Percentiles rank a stretch among this genome's conserved stretches.
These are phyloP conservation scores for Notolabrus celidotus DNA, from an alignment of 2,797 vertebrate genomes.

Conservation along the genomic window DNA sequence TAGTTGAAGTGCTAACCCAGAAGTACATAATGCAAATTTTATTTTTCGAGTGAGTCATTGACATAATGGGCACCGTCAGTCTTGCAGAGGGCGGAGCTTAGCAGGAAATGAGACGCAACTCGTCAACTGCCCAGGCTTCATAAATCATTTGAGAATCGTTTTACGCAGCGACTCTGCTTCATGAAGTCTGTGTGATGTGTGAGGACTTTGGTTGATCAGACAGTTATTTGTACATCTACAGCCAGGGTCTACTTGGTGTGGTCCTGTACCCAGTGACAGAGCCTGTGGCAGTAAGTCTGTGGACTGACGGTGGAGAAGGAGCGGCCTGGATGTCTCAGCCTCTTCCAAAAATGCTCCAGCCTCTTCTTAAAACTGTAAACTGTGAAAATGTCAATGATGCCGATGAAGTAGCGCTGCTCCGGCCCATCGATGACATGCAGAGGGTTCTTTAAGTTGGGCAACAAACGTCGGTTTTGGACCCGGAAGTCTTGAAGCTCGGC, in stretches of 20 bases:
- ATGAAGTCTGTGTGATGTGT: neutral
- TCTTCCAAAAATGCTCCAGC: conserved; percentile 90
- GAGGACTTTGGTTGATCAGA: neutral
- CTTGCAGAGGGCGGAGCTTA: neutral
- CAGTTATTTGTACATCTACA: neutral
- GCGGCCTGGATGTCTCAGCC: conserved; percentile 83
- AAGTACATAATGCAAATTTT: neutral
- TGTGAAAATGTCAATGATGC: conserved; percentile 92
- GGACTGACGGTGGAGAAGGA: conserved; percentile 91
- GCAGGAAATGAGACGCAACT: neutral
- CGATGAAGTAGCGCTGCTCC: conserved; percentile 90
- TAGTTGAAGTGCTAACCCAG: neutral
- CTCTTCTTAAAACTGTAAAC: conserved; percentile 89
- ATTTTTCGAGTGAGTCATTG: neutral
- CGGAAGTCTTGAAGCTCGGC: conserved; percentile 63
- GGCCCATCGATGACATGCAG: conserved; percentile 90
- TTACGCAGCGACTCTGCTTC: neutral
- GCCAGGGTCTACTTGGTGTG: conserved; percentile 75
- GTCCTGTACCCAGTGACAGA: conserved; percentile 82
- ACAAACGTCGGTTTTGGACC: conserved; percentile 87
- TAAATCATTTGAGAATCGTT: neutral
- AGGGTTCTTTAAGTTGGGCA: conserved; percentile 87
- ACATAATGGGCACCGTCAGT: no score
- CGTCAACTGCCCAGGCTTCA: neutral
- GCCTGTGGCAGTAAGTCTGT: conserved; percentile 75